phyloP scores from a whole-genome alignment of 2,888 invertebrate species.

The Lithodes maja region DNA sequence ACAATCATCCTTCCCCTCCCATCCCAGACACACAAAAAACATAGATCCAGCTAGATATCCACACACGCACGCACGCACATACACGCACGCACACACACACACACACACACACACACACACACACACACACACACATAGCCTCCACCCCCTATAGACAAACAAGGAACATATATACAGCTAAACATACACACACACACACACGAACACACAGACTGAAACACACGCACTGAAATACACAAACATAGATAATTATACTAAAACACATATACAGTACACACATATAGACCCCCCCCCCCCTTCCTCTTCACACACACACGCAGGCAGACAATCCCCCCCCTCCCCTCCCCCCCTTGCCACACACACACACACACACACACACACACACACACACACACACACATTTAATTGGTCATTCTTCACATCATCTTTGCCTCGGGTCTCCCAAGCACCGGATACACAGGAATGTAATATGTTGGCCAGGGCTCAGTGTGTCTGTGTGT shows the following conservation, averaged over 20 bases:
- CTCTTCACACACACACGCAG: no score
- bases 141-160: neutral
- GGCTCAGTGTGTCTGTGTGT: neutral
- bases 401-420: no score
- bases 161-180: neutral
- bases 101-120: conserved; percentile 1
- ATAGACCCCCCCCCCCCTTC: no score
- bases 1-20: neutral
- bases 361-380: conserved; percentile 1
- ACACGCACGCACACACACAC: neutral
- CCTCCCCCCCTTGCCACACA: neutral
- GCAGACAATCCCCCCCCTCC: no score
- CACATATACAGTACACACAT: neutral
- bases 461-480: neutral
- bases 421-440: no score
- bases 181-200: neutral
- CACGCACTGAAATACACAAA: neutral
- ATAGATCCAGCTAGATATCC: neutral
- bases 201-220: neutral
- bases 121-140: neutral
- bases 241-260: neutral
- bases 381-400: conserved; percentile 1
- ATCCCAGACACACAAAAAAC: no score
- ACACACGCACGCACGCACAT: neutral
- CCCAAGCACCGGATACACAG: neutral